A percentile compares a stretch with the other conserved stretches of the same genome.
These are phyloP conservation scores for Grantiella picta DNA, from an alignment of 2,113 vertebrate species.

Conservation along the genomic window DNA sequence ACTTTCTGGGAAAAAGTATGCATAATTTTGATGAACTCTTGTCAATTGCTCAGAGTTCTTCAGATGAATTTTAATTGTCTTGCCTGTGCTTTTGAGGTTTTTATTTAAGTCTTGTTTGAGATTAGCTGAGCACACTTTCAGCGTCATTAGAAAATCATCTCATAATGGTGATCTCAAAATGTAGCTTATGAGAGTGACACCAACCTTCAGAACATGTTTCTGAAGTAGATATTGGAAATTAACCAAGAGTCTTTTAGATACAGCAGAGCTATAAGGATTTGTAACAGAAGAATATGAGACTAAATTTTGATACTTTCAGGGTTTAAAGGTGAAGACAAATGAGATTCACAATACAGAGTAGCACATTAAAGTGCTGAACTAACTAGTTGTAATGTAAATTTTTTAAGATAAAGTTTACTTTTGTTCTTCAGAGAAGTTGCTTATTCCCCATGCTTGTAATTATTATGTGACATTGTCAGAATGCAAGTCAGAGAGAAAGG, in stretches of 20 bases:
- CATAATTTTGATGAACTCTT: background rate
- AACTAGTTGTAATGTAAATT: background rate
- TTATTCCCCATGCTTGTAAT: background rate
- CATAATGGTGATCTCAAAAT: background rate
- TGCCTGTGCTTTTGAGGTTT: background rate
- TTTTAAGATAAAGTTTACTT: background rate
- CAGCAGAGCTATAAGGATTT: background rate
- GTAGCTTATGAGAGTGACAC: background rate
- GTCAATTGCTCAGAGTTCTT: background rate
- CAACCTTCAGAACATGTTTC: background rate
- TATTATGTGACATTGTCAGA: background rate
- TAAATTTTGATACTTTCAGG: background rate
- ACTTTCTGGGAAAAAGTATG: background rate
- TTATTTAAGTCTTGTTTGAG: background rate
- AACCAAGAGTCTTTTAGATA: background rate
- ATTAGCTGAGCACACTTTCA: background rate
- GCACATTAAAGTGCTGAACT: background rate
- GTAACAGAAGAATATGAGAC: background rate
- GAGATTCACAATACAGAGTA: background rate
- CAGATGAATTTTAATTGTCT: background rate
- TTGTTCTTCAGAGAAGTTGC: background rate
- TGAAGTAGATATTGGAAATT: background rate
- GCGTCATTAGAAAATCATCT: background rate
- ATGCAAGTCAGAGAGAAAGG: background rate
- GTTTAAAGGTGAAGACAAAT: background rate